Base-by-base conservation (phyloP, 2,113 vertebrate species). In the Microtus montanus region DNA sequence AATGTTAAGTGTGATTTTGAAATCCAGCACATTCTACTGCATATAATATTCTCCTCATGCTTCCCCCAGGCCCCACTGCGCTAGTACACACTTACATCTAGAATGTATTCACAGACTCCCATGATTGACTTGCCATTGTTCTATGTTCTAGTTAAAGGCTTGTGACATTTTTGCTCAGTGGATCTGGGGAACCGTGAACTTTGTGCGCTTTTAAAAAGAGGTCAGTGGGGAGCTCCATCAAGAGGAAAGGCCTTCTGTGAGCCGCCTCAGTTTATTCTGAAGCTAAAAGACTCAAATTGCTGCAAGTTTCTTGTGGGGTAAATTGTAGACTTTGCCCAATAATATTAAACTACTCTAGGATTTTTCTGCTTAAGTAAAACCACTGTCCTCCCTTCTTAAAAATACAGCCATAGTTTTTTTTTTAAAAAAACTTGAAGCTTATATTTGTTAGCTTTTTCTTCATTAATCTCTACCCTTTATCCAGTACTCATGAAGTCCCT, bases 81-180 rank as follows among this genome's bases (percentile, higher is more conserved):
- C 44, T 64, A 13, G 77, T 1, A 75, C 70, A 88, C 35, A 30
- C 41, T 90, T 92, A 68, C 80, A 92, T 64, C 44, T 70, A 44
- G 94, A 74, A 90, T 95, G 90, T 96, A 97, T 97, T 96, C 88
- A 92, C 74, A 86, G 77, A 90, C 73, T 95, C 68, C 85, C 73
- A 64, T 83, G 90, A 95, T 93, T 89, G 90, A 87, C 80, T 93
- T 95, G 90, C 89, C 88, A 7, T 49, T 82, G 61, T 94, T 63
- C 88, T 90, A 88, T 75, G 80, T 85, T 86, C 84, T 85, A 95
- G 75, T 17, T 63, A 92, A 63, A 97, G 90, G 88, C 91, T 35
- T 87, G 63, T 97, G 93, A 96, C 96, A 97, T 96, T 97, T 96
- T 97, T 97, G 93, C 85, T 97, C 97, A 97, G 78, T 66, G 94